Evolutionary conservation across 2,113 vertebrate species (phyloP).

Genomic region (Morone saxatilis): DNA sequence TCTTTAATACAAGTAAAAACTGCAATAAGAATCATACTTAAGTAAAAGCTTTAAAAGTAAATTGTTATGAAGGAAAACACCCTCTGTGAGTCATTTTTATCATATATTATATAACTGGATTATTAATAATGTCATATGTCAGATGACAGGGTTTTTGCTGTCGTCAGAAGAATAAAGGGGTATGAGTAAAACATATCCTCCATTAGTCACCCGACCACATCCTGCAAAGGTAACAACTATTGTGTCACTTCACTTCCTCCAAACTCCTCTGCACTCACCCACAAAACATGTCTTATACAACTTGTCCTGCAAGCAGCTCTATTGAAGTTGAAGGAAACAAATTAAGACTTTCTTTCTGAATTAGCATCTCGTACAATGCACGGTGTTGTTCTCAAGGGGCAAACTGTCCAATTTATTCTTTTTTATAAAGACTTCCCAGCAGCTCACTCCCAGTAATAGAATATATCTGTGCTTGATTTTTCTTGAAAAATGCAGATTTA

Average conservation of each 20-base stretch:
- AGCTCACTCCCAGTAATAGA: background rate
- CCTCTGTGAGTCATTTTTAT: no score
- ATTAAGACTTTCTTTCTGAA: background rate
- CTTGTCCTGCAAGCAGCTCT: background rate
- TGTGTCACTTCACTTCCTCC: conserved; percentile 7
- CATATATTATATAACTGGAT: no score
- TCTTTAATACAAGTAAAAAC: no score
- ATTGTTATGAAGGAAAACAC: no score
- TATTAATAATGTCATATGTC: no score
- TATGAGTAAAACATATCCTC: background rate
- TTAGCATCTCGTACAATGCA: conserved; percentile 3
- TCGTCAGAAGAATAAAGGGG: background rate
- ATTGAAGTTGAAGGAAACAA: no score
- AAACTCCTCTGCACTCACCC: background rate
- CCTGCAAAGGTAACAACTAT: conserved; percentile 27
- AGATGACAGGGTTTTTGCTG: background rate
- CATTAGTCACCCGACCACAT: conserved; percentile 32
- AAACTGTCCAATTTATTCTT: background rate
- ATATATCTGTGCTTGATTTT: background rate
- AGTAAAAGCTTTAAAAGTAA: no score
- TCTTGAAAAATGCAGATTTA: conserved; percentile 1
- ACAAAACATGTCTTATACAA: background rate
- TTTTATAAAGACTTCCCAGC: background rate
- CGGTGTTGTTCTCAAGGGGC: background rate
- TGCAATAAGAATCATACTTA: no score